Evolutionary conservation across 2,113 vertebrate genomes (phyloP), one percentile per base, ranked within the genome.

Genomic region (rabbit (Oryctolagus cuniculus)): DNA sequence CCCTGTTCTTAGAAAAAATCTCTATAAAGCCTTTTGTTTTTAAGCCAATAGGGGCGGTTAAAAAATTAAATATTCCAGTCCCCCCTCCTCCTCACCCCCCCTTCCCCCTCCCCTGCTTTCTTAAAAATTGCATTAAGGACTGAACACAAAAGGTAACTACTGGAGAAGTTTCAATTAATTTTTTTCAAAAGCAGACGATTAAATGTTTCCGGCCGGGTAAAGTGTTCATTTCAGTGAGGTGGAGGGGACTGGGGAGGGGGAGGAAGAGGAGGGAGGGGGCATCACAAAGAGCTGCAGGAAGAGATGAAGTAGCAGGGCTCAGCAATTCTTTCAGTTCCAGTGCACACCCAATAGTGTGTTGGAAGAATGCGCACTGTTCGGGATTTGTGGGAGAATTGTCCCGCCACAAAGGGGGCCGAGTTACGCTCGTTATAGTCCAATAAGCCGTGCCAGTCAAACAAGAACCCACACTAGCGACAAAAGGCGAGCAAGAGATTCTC

Each of bases 401-500:
- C 98, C 97, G 19, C 95, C 98, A 99, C 99, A 99, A 99, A 99
- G 98, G 98, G 98, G 98, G 98, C 98, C 98, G 98, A 99, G 99
- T 99, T 99, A 99, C 99, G 99, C 99, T 99, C 99, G 99, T 99
- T 99, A 99, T 98, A 99, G 98, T 99, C 99, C 99, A 99, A 99
- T 99, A 99, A 99, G 99, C 99, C 99, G 98, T 99, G 99, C 99
- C 99, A 99, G 99, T 99, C 99, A 99, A 99, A 99, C 99, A 99
- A 99, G 99, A 98, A 99, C 98, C 99, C 98, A 99, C 98, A 98
- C 98, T 98, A 98, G 97, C 98, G 97, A 99, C 99, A 98, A 99
- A 99, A 99, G 99, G 98, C 98, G 98, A 98, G 99, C 99, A 99
- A 99, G 99, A 99, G 99, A 98, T 99, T 99, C 99, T 98, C 98